Evolutionary conservation across 1,140 invertebrate species (phyloP), one percentile per base, ranked within the genome.

Genomic region (Tenebrio molitor): DNA sequence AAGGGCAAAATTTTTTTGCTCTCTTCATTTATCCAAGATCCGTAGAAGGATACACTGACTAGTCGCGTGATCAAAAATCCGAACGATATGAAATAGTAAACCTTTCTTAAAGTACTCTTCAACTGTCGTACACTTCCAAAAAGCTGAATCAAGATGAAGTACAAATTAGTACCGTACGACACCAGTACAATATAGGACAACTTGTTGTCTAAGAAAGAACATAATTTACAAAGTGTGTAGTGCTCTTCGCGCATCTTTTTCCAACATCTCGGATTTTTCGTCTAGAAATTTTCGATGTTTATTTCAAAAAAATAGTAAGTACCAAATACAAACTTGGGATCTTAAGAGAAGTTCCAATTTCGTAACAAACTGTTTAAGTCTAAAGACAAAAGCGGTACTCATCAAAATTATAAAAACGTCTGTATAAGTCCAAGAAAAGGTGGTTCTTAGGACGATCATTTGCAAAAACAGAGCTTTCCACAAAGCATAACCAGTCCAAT

Each of bases 351-450:
- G n/a, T 14, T 58, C 36, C 5, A 66, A n/a, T 42, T 44, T 66
- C 1, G 21, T 19, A 21, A 17, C 44, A 6, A 66, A 14, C 14
- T 66, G 64, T 8, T 29, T 19, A 1, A 66, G n/a, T 42, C 64
- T 21, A 6, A 44, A 42, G 7, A 44, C 64, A 12, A 42, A 44
- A 29, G 36, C 12, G 4, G 36, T 44, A 25, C 64, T 66, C 7
- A 44, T 44, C 3, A 66, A 23, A n/a, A 66, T 44, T 10, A 66
- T 42, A 42, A 66, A 66, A 8, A 66, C 19, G 14, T 66, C 64
- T 4, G 25, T 8, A 21, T 41, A 66, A 25, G 64, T 66, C 64
- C 64, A 66, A 19, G 64, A 44, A 23, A 66, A 66, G 10, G 64
- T 42, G 14, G 19, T 42, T 12, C 39, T 21, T 5, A 44, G 6